phyloP scores from a whole-genome alignment of 2,113 vertebrate genomes.

The Dolichotis patagonum region DNA sequence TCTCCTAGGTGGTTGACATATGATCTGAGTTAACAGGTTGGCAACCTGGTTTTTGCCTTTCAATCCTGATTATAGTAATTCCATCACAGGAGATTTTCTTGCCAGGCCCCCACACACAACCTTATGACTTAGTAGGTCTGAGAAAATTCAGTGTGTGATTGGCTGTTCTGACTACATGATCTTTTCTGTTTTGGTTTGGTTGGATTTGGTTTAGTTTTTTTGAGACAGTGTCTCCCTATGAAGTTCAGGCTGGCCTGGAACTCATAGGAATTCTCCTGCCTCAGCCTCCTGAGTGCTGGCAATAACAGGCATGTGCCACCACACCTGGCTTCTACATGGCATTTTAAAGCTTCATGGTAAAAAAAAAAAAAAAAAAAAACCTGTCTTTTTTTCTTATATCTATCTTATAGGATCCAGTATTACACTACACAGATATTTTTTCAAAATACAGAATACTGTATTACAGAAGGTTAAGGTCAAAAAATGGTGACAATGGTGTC shows the following conservation, averaged over 20 bases:
- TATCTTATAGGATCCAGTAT: background rate
- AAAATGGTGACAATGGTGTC: background rate
- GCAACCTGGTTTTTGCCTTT: fast-evolving
- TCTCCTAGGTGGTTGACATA: background rate
- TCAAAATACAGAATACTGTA: background rate
- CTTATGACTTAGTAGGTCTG: background rate
- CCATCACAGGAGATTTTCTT: background rate
- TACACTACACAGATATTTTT: background rate
- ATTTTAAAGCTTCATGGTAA: background rate
- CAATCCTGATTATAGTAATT: background rate
- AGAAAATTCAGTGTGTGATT: background rate
- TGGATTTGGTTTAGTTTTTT: background rate
- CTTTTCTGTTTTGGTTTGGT: background rate
- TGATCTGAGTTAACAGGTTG: too few relatives aligned
- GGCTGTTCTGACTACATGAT: background rate
- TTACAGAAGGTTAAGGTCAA: background rate
- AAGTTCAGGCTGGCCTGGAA: background rate
- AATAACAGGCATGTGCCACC: too few relatives aligned
- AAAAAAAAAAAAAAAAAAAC: too few relatives aligned
- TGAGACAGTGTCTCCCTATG: background rate
- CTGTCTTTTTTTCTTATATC: too few relatives aligned
- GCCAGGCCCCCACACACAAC: background rate
- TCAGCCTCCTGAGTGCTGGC: too few relatives aligned
- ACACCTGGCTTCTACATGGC: too few relatives aligned
- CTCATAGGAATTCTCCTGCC: background rate